Conservation (phyloP, 2,888 invertebrate species). For the Lysandra coridon region DNA sequence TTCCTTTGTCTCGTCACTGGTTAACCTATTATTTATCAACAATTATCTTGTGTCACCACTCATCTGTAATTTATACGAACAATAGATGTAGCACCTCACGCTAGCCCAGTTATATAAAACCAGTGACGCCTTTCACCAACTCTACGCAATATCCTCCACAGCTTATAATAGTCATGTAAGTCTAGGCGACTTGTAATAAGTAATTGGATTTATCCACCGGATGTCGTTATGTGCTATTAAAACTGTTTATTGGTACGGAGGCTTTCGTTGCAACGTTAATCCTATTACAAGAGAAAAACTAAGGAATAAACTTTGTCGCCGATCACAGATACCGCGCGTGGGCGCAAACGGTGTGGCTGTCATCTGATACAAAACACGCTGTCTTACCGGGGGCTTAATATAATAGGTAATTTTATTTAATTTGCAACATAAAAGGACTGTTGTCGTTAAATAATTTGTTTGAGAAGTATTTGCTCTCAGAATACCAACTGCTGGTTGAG, state of each 20-base stretch:
- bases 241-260: slow-evolving; percentile 30
- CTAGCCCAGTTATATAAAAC: slow-evolving; percentile 57
- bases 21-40: slow-evolving; percentile 1
- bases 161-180: slow-evolving; percentile 28
- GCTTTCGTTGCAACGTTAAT: slow-evolving; percentile 2
- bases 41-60: slow-evolving; percentile 19
- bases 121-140: slow-evolving; percentile 62
- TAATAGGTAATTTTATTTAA: background rate
- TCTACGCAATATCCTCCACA: slow-evolving; percentile 57
- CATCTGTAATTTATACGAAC: background rate
- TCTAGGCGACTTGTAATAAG: slow-evolving; percentile 30
- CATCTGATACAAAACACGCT: background rate
- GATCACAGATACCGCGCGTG: background rate
- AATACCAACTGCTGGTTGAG: background rate
- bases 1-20: slow-evolving; percentile 2
- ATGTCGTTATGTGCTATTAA: slow-evolving; percentile 29
- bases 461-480: background rate
- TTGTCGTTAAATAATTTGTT: no score
- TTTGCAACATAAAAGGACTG: background rate
- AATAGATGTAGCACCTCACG: slow-evolving; percentile 13
- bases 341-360: background rate
- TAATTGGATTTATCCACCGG: slow-evolving; percentile 29
- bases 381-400: background rate
- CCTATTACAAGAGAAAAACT: slow-evolving; percentile 2
- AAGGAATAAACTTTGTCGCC: background rate